These are phyloP conservation scores for Hemibagrus wyckioides DNA, from an alignment of 2,113 vertebrate species.

Conservation along the genomic window DNA sequence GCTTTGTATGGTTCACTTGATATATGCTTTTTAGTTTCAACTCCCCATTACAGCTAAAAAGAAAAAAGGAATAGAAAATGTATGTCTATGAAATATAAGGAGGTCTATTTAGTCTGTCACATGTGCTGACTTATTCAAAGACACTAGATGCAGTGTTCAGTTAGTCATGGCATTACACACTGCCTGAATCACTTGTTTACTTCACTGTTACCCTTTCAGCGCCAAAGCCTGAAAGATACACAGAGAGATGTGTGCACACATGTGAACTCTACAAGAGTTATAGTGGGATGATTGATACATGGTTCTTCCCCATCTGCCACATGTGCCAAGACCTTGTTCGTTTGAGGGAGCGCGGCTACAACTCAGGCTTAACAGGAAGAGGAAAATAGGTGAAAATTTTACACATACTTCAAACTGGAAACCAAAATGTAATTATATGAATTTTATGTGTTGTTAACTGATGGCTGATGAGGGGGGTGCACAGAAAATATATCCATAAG, in stretches of 20 bases:
- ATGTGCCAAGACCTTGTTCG: conserved; percentile 45
- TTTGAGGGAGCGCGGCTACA: conserved; percentile 65
- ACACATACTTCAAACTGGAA: conserved; percentile 77
- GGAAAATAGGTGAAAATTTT: conserved; percentile 79
- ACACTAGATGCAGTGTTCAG: conserved; percentile 30
- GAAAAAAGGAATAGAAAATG: conserved; percentile 9
- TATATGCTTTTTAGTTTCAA: neutral
- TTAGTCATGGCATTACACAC: neutral
- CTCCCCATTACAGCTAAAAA: neutral
- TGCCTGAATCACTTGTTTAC: conserved; percentile 27
- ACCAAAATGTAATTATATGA: conserved; percentile 75
- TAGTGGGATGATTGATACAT: conserved; percentile 39
- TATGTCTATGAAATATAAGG: conserved; percentile 36
- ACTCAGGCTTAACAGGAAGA: conserved; percentile 73
- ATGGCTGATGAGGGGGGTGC: conserved; percentile 70
- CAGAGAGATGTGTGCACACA: conserved; percentile 22
- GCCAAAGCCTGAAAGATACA: conserved; percentile 12
- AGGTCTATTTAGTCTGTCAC: conserved; percentile 14
- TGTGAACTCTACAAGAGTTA: conserved; percentile 29
- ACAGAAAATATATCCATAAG: conserved; percentile 76
- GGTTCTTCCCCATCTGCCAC: conserved; percentile 41
- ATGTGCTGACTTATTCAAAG: conserved; percentile 17
- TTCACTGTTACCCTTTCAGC: conserved; percentile 23
- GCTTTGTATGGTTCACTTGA: neutral
- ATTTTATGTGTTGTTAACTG: conserved; percentile 81